Percentiles rank a stretch among this genome's conserved stretches.
Evolutionary conservation across 64 coral and sea anemone genomes (phyloP).

Genomic region (Astreopora myriophthalma): DNA sequence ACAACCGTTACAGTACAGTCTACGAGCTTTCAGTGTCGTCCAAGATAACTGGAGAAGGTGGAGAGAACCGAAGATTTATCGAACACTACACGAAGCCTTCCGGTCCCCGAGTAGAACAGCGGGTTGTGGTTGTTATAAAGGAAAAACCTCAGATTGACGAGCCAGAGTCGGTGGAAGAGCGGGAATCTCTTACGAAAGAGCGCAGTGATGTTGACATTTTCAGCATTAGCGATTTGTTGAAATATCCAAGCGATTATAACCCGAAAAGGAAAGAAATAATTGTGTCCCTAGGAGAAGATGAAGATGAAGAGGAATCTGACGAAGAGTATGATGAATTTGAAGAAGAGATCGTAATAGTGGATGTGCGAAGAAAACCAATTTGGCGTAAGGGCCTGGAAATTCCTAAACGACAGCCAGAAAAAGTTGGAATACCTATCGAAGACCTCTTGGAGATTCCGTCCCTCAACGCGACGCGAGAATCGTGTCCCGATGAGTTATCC

Average conservation of each 20-base stretch:
- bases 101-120: not conserved
- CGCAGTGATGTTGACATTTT: not conserved
- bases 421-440: not conserved
- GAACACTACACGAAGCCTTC: not conserved
- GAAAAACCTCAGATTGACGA: not conserved
- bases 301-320: not conserved
- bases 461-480: not conserved
- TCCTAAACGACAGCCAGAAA: not conserved
- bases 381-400: constrained; percentile 12
- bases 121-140: not conserved
- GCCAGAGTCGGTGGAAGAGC: not conserved
- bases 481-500: not conserved
- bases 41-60: not conserved
- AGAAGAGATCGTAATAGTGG: constrained; percentile 17
- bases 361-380: not conserved
- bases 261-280: not conserved
- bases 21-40: not conserved
- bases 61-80: not conserved
- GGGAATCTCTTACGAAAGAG: not conserved
- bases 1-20: not conserved
- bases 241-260: not conserved
- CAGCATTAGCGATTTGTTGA: not conserved
- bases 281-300: not conserved
- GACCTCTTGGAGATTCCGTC: not conserved
- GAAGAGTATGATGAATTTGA: constrained; percentile 45